phyloP scores from a whole-genome alignment of 2,888 invertebrate species.

The Diaphora mendica region DNA sequence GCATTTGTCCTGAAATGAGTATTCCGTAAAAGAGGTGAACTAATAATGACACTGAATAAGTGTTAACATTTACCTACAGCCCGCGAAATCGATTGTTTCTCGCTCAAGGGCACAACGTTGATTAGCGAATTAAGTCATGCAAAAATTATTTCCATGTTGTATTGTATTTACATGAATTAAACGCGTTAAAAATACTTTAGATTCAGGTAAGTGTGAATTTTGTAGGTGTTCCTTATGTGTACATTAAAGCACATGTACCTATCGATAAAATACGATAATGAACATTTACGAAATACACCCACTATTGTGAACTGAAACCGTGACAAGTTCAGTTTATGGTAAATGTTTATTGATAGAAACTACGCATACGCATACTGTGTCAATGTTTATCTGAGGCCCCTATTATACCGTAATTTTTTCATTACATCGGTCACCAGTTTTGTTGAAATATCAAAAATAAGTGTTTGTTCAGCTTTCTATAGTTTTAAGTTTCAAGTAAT shows the following conservation, averaged over 20 bases:
- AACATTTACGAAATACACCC: constrained; percentile 28
- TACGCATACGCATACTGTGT: constrained; percentile 50
- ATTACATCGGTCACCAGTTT: neutral
- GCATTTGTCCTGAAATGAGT: neutral
- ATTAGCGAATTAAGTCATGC: constrained; percentile 3
- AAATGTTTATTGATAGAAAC: constrained; percentile 57
- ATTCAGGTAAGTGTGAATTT: neutral
- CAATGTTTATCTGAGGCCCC: constrained; percentile 51
- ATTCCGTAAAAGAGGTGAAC: neutral
- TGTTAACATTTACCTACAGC: neutral
- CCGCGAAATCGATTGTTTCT: neutral
- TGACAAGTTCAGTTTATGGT: constrained; percentile 54
- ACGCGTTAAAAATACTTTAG: constrained; percentile 9
- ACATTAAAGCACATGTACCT: constrained; percentile 29
- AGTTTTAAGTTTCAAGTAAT: neutral
- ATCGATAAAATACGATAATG: constrained; percentile 23
- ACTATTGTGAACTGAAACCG: constrained; percentile 40
- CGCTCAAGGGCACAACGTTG: neutral
- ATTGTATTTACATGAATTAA: constrained; percentile 4
- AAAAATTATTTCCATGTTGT: constrained; percentile 5
- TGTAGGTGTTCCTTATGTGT: neutral
- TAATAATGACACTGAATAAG: neutral
- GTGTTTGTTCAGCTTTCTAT: neutral
- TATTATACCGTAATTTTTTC: neutral
- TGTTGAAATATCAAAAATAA: neutral